Percentiles rank a stretch among this genome's conserved stretches.
phyloP scores from a whole-genome alignment of 2,888 invertebrate species.

The Rhagonycha fulva region DNA sequence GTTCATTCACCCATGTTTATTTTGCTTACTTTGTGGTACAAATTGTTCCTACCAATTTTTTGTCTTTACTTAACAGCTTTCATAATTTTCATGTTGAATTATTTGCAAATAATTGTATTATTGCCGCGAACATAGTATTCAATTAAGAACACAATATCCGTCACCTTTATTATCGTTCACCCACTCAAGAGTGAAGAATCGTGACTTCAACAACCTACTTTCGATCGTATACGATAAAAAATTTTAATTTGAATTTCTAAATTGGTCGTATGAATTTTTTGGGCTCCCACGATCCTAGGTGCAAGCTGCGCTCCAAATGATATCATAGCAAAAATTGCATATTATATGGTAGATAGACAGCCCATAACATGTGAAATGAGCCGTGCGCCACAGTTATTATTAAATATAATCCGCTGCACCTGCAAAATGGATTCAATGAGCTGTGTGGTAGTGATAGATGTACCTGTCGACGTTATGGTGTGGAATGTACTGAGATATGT shows the following conservation, averaged over 20 bases:
- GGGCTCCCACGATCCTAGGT: slow-evolving; percentile 9
- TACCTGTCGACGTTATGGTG: no score
- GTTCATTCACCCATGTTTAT: neutral
- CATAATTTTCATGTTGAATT: neutral
- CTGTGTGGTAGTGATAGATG: no score
- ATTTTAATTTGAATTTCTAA: slow-evolving; percentile 12
- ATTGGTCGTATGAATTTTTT: slow-evolving; percentile 8
- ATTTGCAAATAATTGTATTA: neutral
- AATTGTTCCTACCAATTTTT: neutral
- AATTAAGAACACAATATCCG: slow-evolving; percentile 30
- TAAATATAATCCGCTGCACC: no score
- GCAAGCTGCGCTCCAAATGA: no score
- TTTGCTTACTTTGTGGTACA: neutral
- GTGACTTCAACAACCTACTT: slow-evolving; percentile 31
- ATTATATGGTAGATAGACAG: no score
- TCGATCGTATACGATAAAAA: slow-evolving; percentile 6
- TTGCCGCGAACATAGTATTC: slow-evolving; percentile 21
- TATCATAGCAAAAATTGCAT: neutral
- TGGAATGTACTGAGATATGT: no score
- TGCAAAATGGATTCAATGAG: no score
- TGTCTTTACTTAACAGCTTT: neutral
- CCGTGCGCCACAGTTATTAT: no score
- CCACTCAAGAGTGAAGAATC: slow-evolving; percentile 26
- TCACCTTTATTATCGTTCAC: slow-evolving; percentile 25
- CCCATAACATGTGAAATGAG: no score